These are phyloP conservation scores for Schizopygopsis malacanthus DNA, from an alignment of 2,797 vertebrate species.

Conservation along the genomic window DNA sequence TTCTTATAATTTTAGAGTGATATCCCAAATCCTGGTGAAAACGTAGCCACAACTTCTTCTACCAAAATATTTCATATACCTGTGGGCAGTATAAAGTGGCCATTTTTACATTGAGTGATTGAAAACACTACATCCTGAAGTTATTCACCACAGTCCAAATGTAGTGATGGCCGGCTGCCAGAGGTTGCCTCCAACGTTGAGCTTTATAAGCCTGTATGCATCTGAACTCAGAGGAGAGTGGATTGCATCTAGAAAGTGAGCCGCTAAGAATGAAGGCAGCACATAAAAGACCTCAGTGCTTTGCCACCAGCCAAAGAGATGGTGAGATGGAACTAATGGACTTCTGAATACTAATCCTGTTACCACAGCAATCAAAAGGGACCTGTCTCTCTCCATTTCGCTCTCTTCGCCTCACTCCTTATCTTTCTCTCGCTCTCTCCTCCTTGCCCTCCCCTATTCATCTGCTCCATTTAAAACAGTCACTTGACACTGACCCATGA, in stretches of 20 bases:
- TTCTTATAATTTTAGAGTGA: neutral
- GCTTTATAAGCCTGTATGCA: conserved; percentile 57
- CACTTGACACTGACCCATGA: conserved; percentile 37
- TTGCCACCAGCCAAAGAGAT: conserved; percentile 71
- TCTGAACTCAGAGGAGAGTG: conserved; percentile 53
- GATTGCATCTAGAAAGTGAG: conserved; percentile 54
- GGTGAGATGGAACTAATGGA: conserved; percentile 70
- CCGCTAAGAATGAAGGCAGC: conserved; percentile 64
- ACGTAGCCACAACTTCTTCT: neutral
- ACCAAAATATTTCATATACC: conserved; percentile 13
- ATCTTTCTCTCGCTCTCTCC: conserved; percentile 41
- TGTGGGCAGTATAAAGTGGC: conserved; percentile 35
- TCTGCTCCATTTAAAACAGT: conserved; percentile 5
- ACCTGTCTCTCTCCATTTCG: conserved; percentile 41
- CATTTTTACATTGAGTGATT: conserved; percentile 42
- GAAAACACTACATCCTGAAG: conserved; percentile 49
- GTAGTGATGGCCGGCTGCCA: conserved; percentile 51
- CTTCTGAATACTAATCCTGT: conserved; percentile 80
- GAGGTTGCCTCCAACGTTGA: conserved; percentile 42
- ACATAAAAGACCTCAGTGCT: conserved; percentile 83
- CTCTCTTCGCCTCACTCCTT: conserved; percentile 33
- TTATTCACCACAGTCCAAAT: conserved; percentile 44
- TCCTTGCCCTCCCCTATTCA: conserved; percentile 17
- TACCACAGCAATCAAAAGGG: conserved; percentile 71
- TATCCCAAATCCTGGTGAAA: neutral